Evolutionary conservation across 2,797 vertebrate species (phyloP).

Genomic region (Protosalanx chinensis): DNA sequence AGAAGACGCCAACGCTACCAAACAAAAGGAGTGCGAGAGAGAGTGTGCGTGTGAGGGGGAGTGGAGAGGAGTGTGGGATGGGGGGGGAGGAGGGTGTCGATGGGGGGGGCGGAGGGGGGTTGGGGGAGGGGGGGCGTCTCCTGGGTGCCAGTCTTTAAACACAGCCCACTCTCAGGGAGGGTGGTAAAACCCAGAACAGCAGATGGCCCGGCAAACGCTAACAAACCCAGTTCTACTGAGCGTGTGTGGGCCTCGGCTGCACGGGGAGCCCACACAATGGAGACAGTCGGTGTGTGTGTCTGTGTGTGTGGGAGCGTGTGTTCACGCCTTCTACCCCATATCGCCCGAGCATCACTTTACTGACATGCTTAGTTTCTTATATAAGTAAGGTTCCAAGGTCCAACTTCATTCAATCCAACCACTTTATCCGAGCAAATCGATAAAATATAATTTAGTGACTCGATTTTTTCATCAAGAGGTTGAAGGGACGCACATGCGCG

Average conservation of each 20-base stretch:
- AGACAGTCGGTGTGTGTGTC: background rate
- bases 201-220: constrained; percentile 5
- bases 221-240: constrained; percentile 6
- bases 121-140: background rate
- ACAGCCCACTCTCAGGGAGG: constrained; percentile 14
- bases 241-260: no score
- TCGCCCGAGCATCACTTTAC: no score
- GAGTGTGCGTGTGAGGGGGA: constrained; percentile 10
- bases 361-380: no score
- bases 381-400: no score
- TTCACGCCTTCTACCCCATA: constrained; percentile 1
- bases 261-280: constrained; percentile 21
- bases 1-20: constrained; percentile 18
- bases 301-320: background rate
- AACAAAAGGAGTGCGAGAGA: constrained; percentile 26
- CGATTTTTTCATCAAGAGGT: no score
- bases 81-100: background rate
- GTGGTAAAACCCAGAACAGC: constrained; percentile 7
- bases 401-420: no score
- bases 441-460: no score
- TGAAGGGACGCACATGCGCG: no score
- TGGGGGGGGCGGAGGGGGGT: background rate
- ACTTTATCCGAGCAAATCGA: no score
- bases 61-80: background rate
- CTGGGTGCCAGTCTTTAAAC: constrained; percentile 4